These are phyloP conservation scores for Bos indicus DNA, from an alignment of 2,113 vertebrate species.

Conservation along the genomic window DNA sequence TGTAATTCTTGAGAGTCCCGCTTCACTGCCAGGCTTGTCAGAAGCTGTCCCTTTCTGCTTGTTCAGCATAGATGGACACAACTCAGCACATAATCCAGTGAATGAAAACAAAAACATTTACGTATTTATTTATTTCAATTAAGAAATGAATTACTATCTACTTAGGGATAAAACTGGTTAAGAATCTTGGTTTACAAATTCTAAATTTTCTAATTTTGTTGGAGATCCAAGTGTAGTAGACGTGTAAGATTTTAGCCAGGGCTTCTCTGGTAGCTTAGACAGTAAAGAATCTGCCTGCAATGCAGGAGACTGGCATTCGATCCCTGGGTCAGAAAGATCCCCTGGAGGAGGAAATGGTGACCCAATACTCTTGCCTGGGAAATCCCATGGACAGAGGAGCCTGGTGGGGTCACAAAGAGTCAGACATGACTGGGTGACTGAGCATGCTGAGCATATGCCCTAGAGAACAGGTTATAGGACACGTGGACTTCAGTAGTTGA, in stretches of 20 bases:
- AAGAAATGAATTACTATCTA: background rate
- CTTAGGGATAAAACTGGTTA: background rate
- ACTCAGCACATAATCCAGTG: background rate
- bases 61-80: background rate
- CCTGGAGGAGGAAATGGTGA: background rate
- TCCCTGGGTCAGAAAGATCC: background rate
- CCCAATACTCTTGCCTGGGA: background rate
- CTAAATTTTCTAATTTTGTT: background rate
- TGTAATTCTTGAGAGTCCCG: background rate
- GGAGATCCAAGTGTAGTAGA: background rate
- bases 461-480: background rate
- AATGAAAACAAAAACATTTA: background rate
- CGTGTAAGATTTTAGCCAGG: background rate
- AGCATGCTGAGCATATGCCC: background rate
- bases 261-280: background rate
- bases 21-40: background rate
- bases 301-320: background rate
- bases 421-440: background rate
- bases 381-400: background rate
- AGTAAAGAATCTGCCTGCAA: background rate
- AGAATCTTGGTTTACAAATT: background rate
- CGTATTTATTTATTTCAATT: background rate
- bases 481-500: background rate
- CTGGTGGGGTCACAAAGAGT: background rate
- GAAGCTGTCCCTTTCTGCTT: background rate